phyloP scores from a whole-genome alignment of 2,888 invertebrate genomes.

The Linyphia triangularis region DNA sequence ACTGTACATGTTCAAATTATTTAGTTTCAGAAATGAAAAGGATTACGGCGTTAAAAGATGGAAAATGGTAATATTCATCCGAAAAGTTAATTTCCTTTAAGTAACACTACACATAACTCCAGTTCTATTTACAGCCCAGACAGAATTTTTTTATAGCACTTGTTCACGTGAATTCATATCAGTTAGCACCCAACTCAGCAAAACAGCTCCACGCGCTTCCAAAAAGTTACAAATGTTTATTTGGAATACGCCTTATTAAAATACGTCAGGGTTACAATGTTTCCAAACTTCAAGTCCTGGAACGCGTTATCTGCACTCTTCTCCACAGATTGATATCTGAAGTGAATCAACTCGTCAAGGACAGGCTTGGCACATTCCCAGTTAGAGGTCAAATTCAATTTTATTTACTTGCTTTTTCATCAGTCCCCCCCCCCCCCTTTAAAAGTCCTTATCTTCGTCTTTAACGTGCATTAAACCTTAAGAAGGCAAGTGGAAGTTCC shows the following conservation, averaged over 20 bases:
- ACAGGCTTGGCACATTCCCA: conserved; percentile 28
- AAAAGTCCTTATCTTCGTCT: conserved; percentile 37
- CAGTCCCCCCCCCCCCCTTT: not conserved
- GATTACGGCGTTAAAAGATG: no score
- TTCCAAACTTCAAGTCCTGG: not conserved
- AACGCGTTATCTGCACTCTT: not conserved
- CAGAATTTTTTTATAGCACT: no score
- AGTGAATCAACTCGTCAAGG: conserved; percentile 16
- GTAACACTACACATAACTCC: no score
- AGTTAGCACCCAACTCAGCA: not conserved
- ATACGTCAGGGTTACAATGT: conserved; percentile 17
- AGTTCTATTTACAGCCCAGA: no score
- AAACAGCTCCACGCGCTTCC: not conserved
- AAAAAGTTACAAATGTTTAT: conserved; percentile 29
- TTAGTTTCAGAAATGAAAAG: no score
- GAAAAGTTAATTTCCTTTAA: no score
- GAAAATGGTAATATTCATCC: no score
- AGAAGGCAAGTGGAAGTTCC: conserved; percentile 24
- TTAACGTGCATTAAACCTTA: conserved; percentile 64
- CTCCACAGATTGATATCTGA: conserved; percentile 25
- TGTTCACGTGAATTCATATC: not conserved
- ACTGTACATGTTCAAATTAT: no score
- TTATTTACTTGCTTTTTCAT: not conserved
- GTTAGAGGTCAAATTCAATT: conserved; percentile 16
- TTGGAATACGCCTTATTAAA: conserved; percentile 32